phyloP scores from a whole-genome alignment of 2,888 invertebrate species.

The Spisula solida region DNA sequence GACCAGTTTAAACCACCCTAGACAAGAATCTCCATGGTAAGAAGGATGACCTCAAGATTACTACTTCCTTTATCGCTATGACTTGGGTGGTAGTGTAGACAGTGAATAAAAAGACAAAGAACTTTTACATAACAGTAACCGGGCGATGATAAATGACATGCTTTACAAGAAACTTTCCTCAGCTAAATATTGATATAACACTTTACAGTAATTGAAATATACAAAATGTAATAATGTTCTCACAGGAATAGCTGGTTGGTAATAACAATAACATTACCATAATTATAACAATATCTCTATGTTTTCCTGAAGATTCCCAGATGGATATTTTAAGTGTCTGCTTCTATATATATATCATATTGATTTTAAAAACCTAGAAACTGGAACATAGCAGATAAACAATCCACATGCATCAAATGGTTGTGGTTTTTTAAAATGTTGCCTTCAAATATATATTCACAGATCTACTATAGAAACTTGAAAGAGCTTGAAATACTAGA shows the following conservation, averaged over 20 bases:
- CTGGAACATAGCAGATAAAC: no score
- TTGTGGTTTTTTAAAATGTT: no score
- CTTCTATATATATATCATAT: background rate
- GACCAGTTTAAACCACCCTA: no score
- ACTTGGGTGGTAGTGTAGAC: no score
- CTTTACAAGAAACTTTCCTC: background rate
- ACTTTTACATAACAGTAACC: background rate
- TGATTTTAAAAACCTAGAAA: background rate
- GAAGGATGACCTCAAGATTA: no score
- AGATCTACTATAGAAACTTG: no score
- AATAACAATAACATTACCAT: background rate
- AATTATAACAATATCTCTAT: background rate
- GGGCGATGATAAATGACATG: background rate
- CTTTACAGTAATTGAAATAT: background rate
- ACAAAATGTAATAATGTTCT: background rate
- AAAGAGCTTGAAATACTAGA: no score
- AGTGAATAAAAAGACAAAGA: no score
- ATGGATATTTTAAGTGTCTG: background rate
- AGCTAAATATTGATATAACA: background rate
- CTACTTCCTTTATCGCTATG: no score
- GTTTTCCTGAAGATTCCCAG: background rate
- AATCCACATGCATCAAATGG: no score
- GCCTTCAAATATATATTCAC: no score
- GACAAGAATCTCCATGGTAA: no score
- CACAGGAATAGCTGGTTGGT: background rate